Evolutionary conservation across 2,113 vertebrate species (phyloP), one percentile per base, ranked within the genome.

Genomic region (Pogonocichla stellata): DNA sequence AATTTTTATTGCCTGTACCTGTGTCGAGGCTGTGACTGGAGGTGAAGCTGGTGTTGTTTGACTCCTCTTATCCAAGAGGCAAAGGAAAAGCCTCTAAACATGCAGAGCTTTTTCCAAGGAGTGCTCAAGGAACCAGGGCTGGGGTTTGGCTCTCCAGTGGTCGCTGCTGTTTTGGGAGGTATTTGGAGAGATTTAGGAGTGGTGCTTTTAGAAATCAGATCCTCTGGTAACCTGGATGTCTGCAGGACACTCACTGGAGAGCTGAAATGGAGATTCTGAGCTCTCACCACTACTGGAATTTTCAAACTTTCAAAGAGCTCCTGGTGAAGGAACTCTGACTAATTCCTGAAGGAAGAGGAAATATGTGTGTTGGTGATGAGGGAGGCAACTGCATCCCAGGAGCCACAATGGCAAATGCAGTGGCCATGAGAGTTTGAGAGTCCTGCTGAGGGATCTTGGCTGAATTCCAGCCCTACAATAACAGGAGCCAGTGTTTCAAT

Each of bases 401-500:
- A 61, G 67, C n/a, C 82, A 36, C 28, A 23, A 1, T 11, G 50
- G 36, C 50, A 85, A 84, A 80, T 31, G 65, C 23, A 43, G 45
- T 36, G 2, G 1, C 66, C n/a, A 5, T 1, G 31, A 42, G n/a
- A 56, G 31, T 77, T 94, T 47, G 36, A 64, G 66, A 48, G 66
- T 24, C 0, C 1, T 70, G 34, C 19, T 72, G 54, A 50, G 58
- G 42, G 45, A 50, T 64, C 7, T 5, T 64, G 78, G 36, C 57
- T 85, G 74, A 66, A 70, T 78, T 80, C 57, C 75, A 73, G 31
- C 69, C 17, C 14, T 0, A 12, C 5, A 61, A 72, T 56, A 96
- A 93, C 62, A 95, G 40, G 61, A 62, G 6, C 94, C 92, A 92
- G 56, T 12, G n/a, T 92, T 94, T 45, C 79, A 64, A 33, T 89